Evolutionary conservation across 2,113 vertebrate genomes (phyloP), one percentile per base, ranked within the genome.

Genomic region (Strix uralensis): DNA sequence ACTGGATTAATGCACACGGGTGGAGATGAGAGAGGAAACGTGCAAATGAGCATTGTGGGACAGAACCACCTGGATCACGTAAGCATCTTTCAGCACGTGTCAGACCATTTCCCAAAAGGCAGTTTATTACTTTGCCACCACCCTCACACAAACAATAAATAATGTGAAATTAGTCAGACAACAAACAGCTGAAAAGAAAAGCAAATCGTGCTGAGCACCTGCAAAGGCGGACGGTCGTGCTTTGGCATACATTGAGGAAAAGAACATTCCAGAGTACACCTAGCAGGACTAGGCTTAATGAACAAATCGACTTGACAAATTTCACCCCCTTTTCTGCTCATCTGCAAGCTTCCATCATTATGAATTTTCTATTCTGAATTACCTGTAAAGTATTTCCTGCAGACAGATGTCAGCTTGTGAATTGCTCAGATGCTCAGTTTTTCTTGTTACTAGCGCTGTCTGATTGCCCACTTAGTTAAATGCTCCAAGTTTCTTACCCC

Each of bases 1-100:
- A 6, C 20, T 0, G 0, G 15, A 62, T n/a, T 10, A 25, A 0
- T 3, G 7, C 52, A 18, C 19, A 5, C 0, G 0, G 2, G 23
- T 11, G 15, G 11, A 40, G 74, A 7, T 55, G 62, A 46, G 86
- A 54, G 38, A 30, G 51, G 54, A 49, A 49, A 55, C 1, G 2
- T 22, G 9, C 27, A 27, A 4, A 47, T 12, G 49, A 49, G 65
- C 71, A 2, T 40, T 54, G 25, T 42, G 3, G 88, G 78, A 27
- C 71, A 83, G 69, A 40, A 10, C 75, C 82, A 61, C 30, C 88
- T 47, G 93, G 66, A 4, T 55, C 66, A 38, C 6, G 3, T 9
- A 81, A 84, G n/a, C 34, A 5, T 23, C 86, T n/a, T 34, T 38
- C 80, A 69, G 54, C 66, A n/a, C 1, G 1, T 63, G 59, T 67